Conservation (phyloP, 2,113 vertebrate genomes). For the Centrocercus urophasianus region DNA sequence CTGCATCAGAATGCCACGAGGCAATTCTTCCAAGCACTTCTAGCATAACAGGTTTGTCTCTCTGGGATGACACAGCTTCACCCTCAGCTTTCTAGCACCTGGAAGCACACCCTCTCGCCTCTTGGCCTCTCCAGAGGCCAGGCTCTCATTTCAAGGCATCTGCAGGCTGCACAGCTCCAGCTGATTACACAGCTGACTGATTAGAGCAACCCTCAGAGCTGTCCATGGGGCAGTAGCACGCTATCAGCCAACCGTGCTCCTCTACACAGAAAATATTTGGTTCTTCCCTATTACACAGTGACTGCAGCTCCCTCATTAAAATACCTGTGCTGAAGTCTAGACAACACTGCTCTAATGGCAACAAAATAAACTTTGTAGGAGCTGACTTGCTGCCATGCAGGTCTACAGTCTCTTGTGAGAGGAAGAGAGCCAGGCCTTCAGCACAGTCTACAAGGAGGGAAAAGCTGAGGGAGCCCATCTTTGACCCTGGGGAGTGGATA, state of each 20-base stretch:
- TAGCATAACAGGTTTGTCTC: not conserved
- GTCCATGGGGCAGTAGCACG: rapidly evolving
- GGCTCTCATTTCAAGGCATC: constrained; percentile 6
- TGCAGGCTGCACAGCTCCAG: not conserved
- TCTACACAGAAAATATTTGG: not conserved
- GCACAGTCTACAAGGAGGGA: not conserved
- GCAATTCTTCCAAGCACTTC: not conserved
- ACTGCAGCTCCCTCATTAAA: not conserved
- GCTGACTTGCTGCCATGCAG: not conserved
- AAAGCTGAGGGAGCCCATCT: not conserved
- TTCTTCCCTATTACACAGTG: not conserved
- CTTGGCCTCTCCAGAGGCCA: not conserved
- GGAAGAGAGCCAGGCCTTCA: not conserved
- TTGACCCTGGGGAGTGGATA: not conserved
- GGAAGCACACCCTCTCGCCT: not conserved
- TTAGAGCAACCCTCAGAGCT: not conserved
- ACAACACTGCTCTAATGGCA: not conserved
- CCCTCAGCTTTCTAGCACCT: not conserved
- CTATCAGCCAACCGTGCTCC: not conserved
- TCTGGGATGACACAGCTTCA: not conserved
- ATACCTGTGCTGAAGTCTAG: not conserved
- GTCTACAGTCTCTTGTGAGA: not conserved
- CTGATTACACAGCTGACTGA: not conserved
- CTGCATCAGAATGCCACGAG: not conserved
- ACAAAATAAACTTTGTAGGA: not conserved